phyloP scores from a whole-genome alignment of 1,140 invertebrate genomes.

The Nebria ingens region DNA sequence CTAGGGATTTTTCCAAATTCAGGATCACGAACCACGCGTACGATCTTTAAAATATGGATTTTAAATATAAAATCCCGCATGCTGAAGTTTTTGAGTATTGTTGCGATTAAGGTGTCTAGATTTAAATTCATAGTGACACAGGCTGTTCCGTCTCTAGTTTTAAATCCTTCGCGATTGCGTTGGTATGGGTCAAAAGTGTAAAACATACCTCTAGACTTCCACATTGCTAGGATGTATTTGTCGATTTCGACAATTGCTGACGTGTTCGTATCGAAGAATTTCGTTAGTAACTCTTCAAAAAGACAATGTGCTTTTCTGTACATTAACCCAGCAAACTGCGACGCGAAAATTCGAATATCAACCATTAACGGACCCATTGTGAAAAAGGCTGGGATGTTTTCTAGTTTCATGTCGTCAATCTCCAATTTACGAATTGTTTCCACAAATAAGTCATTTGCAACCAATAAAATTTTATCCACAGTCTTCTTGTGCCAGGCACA shows the following conservation, averaged over 20 bases:
- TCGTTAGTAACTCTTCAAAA: conserved; percentile 33
- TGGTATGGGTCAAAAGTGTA: conserved; percentile 44
- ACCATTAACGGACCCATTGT: conserved; percentile 40
- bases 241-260: conserved; percentile 40
- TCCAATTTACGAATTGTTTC: too few species aligned
- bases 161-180: conserved; percentile 34
- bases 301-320: conserved; percentile 37
- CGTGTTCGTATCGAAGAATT: conserved; percentile 37
- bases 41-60: conserved; percentile 42
- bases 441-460: conserved; percentile 40
- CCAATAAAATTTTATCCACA: conserved; percentile 41
- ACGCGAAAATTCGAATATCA: conserved; percentile 41
- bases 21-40: neutral
- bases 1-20: neutral
- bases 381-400: conserved; percentile 42
- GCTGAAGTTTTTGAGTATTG: conserved; percentile 38
- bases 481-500: conserved; percentile 43
- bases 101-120: conserved; percentile 34
- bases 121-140: conserved; percentile 41
- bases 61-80: conserved; percentile 38
- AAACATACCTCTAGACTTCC: conserved; percentile 42
- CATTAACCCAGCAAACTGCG: conserved; percentile 38
- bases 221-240: conserved; percentile 37
- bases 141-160: conserved; percentile 31
- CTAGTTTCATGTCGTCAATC: conserved; percentile 38